phyloP scores from a whole-genome alignment of 2,888 invertebrate genomes.

The Anarsia innoxiella region DNA sequence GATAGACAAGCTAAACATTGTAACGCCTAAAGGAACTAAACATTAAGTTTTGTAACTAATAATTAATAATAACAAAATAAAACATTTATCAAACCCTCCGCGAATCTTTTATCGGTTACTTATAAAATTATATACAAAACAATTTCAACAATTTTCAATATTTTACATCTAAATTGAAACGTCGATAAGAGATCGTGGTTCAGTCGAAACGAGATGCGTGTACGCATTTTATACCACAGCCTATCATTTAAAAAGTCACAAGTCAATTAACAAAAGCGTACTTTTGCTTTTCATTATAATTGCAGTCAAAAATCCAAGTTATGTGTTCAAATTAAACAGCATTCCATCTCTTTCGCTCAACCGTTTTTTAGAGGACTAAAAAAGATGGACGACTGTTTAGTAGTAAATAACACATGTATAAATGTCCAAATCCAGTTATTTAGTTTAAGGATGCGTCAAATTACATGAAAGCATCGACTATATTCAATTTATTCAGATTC shows the following conservation, averaged over 20 bases:
- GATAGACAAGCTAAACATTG: slow-evolving; percentile 30
- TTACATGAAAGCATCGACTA: no score
- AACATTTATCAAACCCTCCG: slow-evolving; percentile 26
- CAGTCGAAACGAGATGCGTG: slow-evolving; percentile 33
- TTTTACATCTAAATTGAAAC: slow-evolving; percentile 36
- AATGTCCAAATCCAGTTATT: no score
- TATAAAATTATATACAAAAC: slow-evolving; percentile 65
- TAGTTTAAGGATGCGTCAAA: no score
- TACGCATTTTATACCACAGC: slow-evolving; percentile 6
- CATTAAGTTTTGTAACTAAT: slow-evolving; percentile 28
- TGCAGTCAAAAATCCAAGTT: no score
- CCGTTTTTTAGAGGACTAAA: no score
- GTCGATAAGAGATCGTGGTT: slow-evolving; percentile 42
- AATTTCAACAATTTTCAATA: slow-evolving; percentile 50
- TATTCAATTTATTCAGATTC: no score
- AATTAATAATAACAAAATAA: slow-evolving; percentile 46
- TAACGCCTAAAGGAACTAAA: slow-evolving; percentile 44
- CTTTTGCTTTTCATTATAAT: no score
- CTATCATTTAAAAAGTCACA: no score
- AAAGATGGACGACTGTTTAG: no score
- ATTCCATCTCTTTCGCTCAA: no score
- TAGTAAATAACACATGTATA: no score
- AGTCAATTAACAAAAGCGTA: not conserved
- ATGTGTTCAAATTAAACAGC: no score
- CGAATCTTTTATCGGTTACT: slow-evolving; percentile 29